Base-by-base conservation (phyloP, 2,113 vertebrate genomes). In the Corapipo altera region DNA sequence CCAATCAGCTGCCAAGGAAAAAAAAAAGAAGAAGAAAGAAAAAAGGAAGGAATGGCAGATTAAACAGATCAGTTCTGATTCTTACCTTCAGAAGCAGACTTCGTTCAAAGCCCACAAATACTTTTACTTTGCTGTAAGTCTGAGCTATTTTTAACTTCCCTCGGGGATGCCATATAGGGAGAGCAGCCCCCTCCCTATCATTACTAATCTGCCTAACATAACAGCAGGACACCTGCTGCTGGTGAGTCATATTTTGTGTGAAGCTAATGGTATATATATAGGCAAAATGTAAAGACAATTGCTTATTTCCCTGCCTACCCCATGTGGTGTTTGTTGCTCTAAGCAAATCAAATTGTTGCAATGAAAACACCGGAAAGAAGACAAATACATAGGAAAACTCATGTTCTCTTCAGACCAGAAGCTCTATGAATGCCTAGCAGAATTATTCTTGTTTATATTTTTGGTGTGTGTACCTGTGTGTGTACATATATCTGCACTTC, bases 11-110 rank as follows among this genome's bases (percentile, higher is more conserved):
- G 59, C 66, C 75, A 85, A 80, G 57, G 75, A 44, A 57, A 80
- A 32, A 37, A 8, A 59, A 24, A 28, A 17, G 74, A 57, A 23
- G 35, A 8, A 3, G 8, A 59, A 19, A 1, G 6, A 82, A 39
- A 88, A 48, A 48, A 64, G 69, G 10, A 90, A 78, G 49, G 59
- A 78, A 91, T 57, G 33, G 46, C 52, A 80, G 43, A 95, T 91
- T 80, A 95, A 93, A 95, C 93, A 97, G 78, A 86, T 71, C 81
- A 93, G 69, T 58, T 93, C 65, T 43, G 26, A 93, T 89, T 89
- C 95, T 94, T 98, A 97, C 96, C 97, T 94, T 92, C 85, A 82
- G 89, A 95, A 96, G 87, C 83, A 76, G 91, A 80, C 94, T 92
- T 95, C 22, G 8, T 78, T 85, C 88, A 87, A 88, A 97, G 94